Conservation (phyloP, 2,888 invertebrate species). For the Synergus laeviventris region DNA sequence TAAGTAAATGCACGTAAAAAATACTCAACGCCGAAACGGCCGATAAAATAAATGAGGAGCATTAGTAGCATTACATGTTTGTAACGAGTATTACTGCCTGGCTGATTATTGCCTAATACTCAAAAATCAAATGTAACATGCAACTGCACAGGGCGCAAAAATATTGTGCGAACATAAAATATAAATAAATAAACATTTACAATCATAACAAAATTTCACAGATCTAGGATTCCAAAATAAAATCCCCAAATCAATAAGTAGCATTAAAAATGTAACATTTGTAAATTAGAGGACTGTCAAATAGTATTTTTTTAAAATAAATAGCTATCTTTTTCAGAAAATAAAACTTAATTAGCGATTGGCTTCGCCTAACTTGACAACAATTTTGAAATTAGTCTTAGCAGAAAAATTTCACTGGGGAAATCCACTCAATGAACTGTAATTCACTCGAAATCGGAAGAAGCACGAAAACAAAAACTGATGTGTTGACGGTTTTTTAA, state of each 20-base stretch:
- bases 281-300: no score
- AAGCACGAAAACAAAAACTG: not conserved
- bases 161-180: not conserved
- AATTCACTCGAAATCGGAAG: not conserved
- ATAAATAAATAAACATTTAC: not conserved
- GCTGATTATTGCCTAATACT: not conserved
- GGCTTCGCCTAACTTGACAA: no score
- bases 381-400: no score
- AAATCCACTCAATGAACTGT: no score
- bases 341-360: no score
- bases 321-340: no score
- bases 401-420: no score
- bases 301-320: no score
- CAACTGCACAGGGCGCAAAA: not conserved
- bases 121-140: not conserved
- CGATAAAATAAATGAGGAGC: slow-evolving; percentile 1
- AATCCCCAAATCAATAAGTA: no score
- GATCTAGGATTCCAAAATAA: no score
- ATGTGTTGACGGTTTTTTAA: not conserved
- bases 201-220: no score
- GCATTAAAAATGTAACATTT: no score
- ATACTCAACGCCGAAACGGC: not conserved
- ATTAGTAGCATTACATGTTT: not conserved
- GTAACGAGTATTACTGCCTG: not conserved
- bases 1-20: not conserved